Evolutionary conservation across 2,888 invertebrate genomes (phyloP).

Genomic region (Cosmia trapezina): DNA sequence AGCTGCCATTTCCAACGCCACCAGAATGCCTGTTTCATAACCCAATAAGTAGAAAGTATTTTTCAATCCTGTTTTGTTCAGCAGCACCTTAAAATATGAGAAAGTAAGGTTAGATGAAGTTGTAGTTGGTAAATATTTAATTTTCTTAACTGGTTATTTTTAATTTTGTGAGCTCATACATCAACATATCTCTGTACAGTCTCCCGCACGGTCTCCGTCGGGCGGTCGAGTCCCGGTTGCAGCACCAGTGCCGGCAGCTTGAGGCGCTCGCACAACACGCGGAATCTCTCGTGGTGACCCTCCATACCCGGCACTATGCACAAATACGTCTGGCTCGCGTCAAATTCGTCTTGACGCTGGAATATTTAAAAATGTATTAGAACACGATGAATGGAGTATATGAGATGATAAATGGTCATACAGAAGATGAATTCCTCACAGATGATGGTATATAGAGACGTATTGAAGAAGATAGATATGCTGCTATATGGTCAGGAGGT

Average conservation of each 20-base stretch:
- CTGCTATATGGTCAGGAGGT: not conserved
- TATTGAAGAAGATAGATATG: slow-evolving; percentile 3
- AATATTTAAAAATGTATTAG: slow-evolving; percentile 28
- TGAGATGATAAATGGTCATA: too few relatives aligned
- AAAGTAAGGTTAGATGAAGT: not conserved
- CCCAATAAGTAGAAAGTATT: slow-evolving; percentile 77
- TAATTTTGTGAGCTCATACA: slow-evolving; percentile 53
- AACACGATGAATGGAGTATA: not conserved
- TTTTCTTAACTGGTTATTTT: not conserved
- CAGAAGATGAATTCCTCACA: too few relatives aligned
- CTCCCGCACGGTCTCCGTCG: slow-evolving; percentile 69
- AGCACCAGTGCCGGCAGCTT: slow-evolving; percentile 70
- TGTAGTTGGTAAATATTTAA: not conserved
- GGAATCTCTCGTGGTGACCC: slow-evolving; percentile 71
- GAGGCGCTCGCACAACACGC: slow-evolving; percentile 63
- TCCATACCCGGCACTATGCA: slow-evolving; percentile 77
- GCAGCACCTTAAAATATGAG: slow-evolving; percentile 42
- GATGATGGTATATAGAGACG: not conserved
- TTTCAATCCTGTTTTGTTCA: slow-evolving; percentile 55
- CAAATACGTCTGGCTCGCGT: slow-evolving; percentile 67
- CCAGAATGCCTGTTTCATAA: slow-evolving; percentile 75
- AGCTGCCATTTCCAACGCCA: slow-evolving; percentile 77
- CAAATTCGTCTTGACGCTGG: slow-evolving; percentile 74
- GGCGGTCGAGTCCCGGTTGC: slow-evolving; percentile 69
- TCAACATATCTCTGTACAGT: slow-evolving; percentile 71